Percentiles rank a stretch among this genome's conserved stretches.
phyloP scores from a whole-genome alignment of 53 echinoderm and acorn worm genomes.

The Stichopus horrens region DNA sequence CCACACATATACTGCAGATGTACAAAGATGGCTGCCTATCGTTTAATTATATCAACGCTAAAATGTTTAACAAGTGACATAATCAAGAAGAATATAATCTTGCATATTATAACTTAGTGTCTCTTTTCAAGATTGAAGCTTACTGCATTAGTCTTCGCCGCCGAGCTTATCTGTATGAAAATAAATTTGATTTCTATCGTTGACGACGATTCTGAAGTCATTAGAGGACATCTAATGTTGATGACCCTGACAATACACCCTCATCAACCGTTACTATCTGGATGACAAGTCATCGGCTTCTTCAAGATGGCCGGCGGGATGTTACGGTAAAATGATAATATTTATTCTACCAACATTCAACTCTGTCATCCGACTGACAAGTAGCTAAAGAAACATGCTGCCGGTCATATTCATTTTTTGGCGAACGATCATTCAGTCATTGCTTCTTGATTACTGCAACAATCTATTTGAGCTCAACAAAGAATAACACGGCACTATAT shows the following conservation, averaged over 20 bases:
- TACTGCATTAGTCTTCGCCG: too few species aligned
- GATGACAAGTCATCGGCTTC: slow-evolving; percentile 41
- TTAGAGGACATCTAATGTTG: slow-evolving; percentile 41
- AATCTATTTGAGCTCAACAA: slow-evolving; percentile 11
- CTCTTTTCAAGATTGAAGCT: too few species aligned
- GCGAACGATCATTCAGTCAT: slow-evolving; percentile 36
- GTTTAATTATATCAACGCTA: too few species aligned
- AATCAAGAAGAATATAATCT: too few species aligned
- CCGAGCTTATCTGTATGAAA: too few species aligned
- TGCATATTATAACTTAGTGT: too few species aligned
- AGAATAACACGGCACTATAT: slow-evolving; percentile 25
- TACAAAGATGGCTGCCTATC: too few species aligned
- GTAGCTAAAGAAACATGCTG: slow-evolving; percentile 37
- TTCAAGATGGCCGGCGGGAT: slow-evolving; percentile 38
- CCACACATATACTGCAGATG: too few species aligned
- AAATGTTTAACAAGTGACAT: too few species aligned
- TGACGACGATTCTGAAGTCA: slow-evolving; percentile 26
- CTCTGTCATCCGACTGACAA: slow-evolving; percentile 42
- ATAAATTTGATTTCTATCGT: neutral
- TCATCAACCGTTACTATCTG: slow-evolving; percentile 37
- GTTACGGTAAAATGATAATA: slow-evolving; percentile 45
- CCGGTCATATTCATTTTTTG: slow-evolving; percentile 42
- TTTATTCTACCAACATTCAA: slow-evolving; percentile 42
- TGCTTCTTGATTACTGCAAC: slow-evolving; percentile 36
- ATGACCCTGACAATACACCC: slow-evolving; percentile 41